phyloP scores from a whole-genome alignment of 2,113 vertebrate species.

The Malaclemys terrapin region DNA sequence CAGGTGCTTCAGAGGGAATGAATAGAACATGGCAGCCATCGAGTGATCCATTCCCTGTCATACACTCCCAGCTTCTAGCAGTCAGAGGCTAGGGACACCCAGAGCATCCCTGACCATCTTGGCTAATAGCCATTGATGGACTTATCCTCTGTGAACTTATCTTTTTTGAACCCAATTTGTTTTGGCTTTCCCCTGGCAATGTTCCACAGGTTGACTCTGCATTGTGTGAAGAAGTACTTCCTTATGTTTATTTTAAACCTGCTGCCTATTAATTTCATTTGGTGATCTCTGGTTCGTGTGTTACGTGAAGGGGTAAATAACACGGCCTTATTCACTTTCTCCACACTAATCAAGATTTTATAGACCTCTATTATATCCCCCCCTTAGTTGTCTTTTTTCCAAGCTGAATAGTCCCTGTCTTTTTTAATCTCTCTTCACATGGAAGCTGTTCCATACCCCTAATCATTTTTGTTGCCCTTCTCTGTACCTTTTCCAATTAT shows the following conservation, averaged over 20 bases:
- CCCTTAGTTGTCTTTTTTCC: neutral
- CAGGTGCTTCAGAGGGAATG: neutral
- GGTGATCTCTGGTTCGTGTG: neutral
- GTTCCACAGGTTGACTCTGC: neutral
- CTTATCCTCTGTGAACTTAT: neutral
- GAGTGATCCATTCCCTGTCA: neutral
- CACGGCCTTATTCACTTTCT: neutral
- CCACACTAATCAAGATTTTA: neutral
- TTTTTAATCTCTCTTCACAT: neutral
- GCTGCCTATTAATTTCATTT: neutral
- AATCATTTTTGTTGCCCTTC: neutral
- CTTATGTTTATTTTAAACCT: neutral
- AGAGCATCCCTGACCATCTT: neutral
- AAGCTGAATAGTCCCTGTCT: neutral
- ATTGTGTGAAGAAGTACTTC: neutral
- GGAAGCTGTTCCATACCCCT: neutral
- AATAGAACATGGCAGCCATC: neutral
- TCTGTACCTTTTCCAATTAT: neutral
- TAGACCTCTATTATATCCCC: neutral
- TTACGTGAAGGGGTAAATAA: neutral
- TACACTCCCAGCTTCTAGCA: neutral
- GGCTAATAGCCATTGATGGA: neutral
- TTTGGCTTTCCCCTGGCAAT: neutral
- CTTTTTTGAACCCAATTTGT: neutral
- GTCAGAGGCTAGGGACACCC: neutral